These are phyloP conservation scores for Antheraea yamamai DNA, from an alignment of 2,888 invertebrate species.

Conservation along the genomic window DNA sequence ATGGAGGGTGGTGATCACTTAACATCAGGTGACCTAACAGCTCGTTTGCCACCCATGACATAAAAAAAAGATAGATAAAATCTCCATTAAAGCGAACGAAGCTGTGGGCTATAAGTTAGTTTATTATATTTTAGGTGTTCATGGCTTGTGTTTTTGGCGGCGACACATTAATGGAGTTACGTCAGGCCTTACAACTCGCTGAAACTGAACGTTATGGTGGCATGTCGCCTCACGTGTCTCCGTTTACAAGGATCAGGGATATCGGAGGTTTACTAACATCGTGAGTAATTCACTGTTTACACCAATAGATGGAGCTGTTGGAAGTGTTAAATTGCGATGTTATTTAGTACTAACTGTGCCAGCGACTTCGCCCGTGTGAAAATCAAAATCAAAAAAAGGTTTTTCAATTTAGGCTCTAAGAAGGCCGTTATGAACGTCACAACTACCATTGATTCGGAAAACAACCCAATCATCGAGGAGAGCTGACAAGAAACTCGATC, in stretches of 20 bases:
- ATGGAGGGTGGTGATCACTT: too few relatives aligned
- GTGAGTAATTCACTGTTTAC: conserved; percentile 47
- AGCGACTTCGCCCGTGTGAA: too few relatives aligned
- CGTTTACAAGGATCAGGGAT: conserved; percentile 91
- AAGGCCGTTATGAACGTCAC: too few relatives aligned
- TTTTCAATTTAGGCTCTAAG: too few relatives aligned
- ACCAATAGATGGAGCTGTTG: background rate
- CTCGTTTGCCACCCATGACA: too few relatives aligned
- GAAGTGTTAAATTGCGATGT: background rate
- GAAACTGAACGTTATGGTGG: conserved; percentile 96
- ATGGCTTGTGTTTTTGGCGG: conserved; percentile 97
- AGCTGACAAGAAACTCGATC: too few relatives aligned
- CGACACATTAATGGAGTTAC: conserved; percentile 95
- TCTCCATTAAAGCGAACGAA: too few relatives aligned
- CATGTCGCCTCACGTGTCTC: conserved; percentile 94
- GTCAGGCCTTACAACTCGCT: conserved; percentile 95
- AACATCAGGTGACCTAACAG: too few relatives aligned
- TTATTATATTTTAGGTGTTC: conserved; percentile 80
- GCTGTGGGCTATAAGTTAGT: background rate
- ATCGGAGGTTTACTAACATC: conserved; percentile 91
- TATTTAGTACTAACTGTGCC: background rate
- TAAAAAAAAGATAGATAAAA: too few relatives aligned
- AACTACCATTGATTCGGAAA: too few relatives aligned
- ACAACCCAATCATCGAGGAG: too few relatives aligned
- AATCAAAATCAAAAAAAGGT: too few relatives aligned